Evolutionary conservation across 1,140 invertebrate genomes (phyloP).

Genomic region (Sitophilus oryzae): DNA sequence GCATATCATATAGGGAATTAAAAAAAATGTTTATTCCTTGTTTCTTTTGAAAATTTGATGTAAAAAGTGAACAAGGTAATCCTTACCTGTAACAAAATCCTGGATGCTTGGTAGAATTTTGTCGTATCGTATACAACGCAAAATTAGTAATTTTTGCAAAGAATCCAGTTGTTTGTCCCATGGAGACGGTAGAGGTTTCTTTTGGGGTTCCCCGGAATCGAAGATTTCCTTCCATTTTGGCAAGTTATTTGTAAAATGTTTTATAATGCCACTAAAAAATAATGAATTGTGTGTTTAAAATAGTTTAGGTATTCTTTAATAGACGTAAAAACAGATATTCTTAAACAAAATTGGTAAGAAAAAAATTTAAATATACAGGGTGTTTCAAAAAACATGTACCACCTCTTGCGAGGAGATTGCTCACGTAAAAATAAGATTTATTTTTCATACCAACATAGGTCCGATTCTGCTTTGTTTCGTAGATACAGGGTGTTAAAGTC

Average conservation of each 20-base stretch:
- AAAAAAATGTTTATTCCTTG: too few relatives aligned
- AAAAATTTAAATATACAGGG: too few relatives aligned
- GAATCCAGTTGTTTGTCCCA: conserved; percentile 57
- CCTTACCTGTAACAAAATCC: conserved; percentile 63
- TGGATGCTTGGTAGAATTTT: conserved; percentile 83
- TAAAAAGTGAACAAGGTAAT: background rate
- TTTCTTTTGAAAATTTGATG: background rate
- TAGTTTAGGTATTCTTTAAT: background rate
- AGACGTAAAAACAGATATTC: background rate
- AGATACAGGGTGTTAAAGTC: too few relatives aligned
- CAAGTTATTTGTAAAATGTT: conserved; percentile 54
- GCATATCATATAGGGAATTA: too few relatives aligned
- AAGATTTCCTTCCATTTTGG: conserved; percentile 69
- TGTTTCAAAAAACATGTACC: too few relatives aligned
- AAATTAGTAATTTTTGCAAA: conserved; percentile 73
- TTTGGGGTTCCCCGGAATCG: conserved; percentile 65
- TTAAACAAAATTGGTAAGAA: too few relatives aligned
- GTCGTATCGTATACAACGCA: conserved; percentile 80
- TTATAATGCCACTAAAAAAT: conserved; percentile 54
- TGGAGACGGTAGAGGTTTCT: conserved; percentile 57
- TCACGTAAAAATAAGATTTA: too few relatives aligned
- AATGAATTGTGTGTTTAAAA: background rate
- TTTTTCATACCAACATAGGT: too few relatives aligned
- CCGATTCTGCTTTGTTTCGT: too few relatives aligned
- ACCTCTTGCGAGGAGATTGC: too few relatives aligned